Evolutionary conservation across 2,797 vertebrate genomes (phyloP), one percentile per base, ranked within the genome.

Genomic region (Bufotes viridis): DNA sequence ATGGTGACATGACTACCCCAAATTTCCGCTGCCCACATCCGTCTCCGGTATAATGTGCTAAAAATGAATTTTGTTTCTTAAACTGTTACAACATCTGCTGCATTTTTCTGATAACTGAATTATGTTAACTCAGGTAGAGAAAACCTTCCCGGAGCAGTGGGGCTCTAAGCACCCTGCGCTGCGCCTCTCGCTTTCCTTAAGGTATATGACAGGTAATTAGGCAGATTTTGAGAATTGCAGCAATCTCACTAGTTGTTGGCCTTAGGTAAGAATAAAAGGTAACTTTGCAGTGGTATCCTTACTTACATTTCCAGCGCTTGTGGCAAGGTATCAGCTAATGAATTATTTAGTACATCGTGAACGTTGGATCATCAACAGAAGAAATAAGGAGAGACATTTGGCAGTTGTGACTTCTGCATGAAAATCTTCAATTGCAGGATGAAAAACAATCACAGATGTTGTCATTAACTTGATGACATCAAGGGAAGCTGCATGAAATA

Each of bases 191-290:
- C 74, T 63, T 72, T 60, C 53, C 84, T 69, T 74, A 83, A 80
- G 81, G 70, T 65, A 12, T 78, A 61, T 87, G 88, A 89, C 85
- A 87, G 85, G 88, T 89, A 87, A 89, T 89, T 89, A 89, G 75
- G 79, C n/a, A 79, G 65, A 88, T 79, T 84, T 29, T 79, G n/a
- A 22, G 84, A 72, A 87, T 87, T 87, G 58, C 78, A 67, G 79
- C 78, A 86, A 89, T 83, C 17, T 53, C 75, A 74, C 85, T 80
- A 75, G 81, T 87, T 65, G 79, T 75, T 87, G 82, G 88, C 88
- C 88, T 80, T 74, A 84, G 80, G 85, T 79, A 53, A 89, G 88
- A 89, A 89, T 87, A 89, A 89, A 87, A 84, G 74, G 88, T 89
- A 87, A 87, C 18, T 51, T 29, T 58, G 24, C 49, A 22, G 53